A percentile compares a stretch with the other conserved stretches of the same genome.
These are phyloP conservation scores for Thryonomys swinderianus DNA, from an alignment of 2,113 vertebrate genomes.

Conservation along the genomic window DNA sequence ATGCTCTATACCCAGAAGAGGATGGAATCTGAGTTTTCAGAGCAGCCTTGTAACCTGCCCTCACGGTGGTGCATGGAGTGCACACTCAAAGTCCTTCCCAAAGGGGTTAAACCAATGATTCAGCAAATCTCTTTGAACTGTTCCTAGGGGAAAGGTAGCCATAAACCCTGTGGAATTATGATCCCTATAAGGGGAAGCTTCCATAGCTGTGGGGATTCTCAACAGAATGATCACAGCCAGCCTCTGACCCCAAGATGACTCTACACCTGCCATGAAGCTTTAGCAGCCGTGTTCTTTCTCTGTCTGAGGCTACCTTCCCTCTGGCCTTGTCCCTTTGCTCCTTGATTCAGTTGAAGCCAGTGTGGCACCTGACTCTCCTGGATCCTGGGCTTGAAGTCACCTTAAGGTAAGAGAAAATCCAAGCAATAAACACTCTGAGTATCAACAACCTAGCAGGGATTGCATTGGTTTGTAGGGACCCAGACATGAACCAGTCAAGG, in stretches of 20 bases:
- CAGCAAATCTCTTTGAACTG: neutral
- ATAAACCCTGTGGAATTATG: neutral
- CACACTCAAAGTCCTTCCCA: neutral
- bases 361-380: neutral
- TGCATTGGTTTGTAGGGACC: neutral
- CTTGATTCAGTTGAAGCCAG: neutral
- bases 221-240: neutral
- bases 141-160: neutral
- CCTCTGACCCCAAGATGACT: neutral
- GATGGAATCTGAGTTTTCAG: neutral
- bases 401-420: neutral
- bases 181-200: neutral
- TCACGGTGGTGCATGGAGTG: neutral
- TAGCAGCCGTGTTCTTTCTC: neutral
- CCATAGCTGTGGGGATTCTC: neutral
- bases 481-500: neutral
- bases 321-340: neutral
- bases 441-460: neutral
- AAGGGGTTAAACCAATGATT: neutral
- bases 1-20: neutral
- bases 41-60: neutral
- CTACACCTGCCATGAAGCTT: neutral
- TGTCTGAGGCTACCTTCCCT: neutral
- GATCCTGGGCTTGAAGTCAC: neutral
- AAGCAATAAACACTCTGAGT: neutral